Evolutionary conservation across 64 coral and sea anemone genomes (phyloP).

Genomic region (Catalaphyllia jardinei): DNA sequence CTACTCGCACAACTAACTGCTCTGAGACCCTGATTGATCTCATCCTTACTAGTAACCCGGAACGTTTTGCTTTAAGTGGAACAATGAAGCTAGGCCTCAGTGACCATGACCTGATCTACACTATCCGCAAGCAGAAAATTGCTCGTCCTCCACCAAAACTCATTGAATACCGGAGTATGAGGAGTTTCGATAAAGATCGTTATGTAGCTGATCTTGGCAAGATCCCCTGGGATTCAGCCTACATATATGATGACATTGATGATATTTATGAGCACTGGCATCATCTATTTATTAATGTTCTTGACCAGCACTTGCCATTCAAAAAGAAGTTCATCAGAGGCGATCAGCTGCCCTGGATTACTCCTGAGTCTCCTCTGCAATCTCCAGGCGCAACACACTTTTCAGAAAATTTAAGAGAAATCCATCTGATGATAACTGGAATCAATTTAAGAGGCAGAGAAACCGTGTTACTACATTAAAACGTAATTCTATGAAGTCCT

Average conservation of each 20-base stretch:
- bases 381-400: constrained; percentile 7
- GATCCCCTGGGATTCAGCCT: constrained; percentile 59
- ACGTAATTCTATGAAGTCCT: constrained; percentile 25
- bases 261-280: constrained; percentile 53
- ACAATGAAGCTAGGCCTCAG: constrained; percentile 48
- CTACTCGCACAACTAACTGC: not conserved
- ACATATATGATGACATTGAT: constrained; percentile 38
- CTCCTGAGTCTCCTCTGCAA: not conserved
- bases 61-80: constrained; percentile 21
- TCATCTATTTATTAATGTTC: not conserved
- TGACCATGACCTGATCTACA: constrained; percentile 61
- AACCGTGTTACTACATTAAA: constrained; percentile 49
- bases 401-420: constrained; percentile 40
- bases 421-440: constrained; percentile 26
- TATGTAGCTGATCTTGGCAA: constrained; percentile 22
- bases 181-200: constrained; percentile 6
- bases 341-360: constrained; percentile 14
- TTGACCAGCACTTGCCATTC: constrained; percentile 55
- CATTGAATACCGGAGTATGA: constrained; percentile 55
- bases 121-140: constrained; percentile 30
- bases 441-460: constrained; percentile 33
- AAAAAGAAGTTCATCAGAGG: constrained; percentile 10
- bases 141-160: constrained; percentile 14
- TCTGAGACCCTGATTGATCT: not conserved
- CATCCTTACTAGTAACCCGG: not conserved